Conservation (phyloP, 1,140 invertebrate genomes). For the Ips nitidus region DNA sequence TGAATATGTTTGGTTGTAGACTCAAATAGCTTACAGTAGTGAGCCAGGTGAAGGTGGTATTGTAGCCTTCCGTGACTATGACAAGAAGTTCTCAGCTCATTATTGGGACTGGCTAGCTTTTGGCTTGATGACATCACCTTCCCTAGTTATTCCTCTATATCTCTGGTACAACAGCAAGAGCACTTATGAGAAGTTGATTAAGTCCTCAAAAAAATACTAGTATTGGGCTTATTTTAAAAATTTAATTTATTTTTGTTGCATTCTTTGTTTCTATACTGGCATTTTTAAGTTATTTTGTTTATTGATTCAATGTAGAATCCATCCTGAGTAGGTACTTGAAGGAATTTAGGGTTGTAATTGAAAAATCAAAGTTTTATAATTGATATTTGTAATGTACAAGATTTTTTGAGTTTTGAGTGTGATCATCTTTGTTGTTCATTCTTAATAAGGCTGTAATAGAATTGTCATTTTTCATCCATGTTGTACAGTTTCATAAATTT, state of each 20-base stretch:
- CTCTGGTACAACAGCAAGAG: conserved; percentile 94
- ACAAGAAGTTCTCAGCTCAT: conserved; percentile 97
- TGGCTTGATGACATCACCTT: conserved; percentile 93
- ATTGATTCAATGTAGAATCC: background rate
- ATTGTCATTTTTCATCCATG: too few species aligned
- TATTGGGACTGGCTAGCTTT: conserved; percentile 96
- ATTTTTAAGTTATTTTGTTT: conserved; percentile 1
- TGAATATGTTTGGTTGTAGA: conserved; percentile 53
- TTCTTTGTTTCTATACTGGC: conserved; percentile 1
- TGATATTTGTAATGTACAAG: too few species aligned
- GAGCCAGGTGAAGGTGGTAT: conserved; percentile 96
- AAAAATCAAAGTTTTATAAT: too few species aligned
- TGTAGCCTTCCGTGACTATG: conserved; percentile 93
- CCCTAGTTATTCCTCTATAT: conserved; percentile 89
- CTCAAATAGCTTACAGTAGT: conserved; percentile 86
- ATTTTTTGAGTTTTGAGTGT: too few species aligned
- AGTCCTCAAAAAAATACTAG: conserved; percentile 62
- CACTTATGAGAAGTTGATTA: conserved; percentile 85
- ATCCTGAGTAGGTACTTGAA: background rate
- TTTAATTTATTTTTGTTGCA: conserved; percentile 16
- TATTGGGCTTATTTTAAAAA: conserved; percentile 13
- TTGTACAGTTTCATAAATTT: too few species aligned
- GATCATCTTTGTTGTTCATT: too few species aligned
- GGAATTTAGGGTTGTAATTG: too few species aligned
- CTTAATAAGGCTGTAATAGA: too few species aligned